Evolutionary conservation across 2,113 vertebrate species (phyloP).

Genomic region (Mobula birostris): DNA sequence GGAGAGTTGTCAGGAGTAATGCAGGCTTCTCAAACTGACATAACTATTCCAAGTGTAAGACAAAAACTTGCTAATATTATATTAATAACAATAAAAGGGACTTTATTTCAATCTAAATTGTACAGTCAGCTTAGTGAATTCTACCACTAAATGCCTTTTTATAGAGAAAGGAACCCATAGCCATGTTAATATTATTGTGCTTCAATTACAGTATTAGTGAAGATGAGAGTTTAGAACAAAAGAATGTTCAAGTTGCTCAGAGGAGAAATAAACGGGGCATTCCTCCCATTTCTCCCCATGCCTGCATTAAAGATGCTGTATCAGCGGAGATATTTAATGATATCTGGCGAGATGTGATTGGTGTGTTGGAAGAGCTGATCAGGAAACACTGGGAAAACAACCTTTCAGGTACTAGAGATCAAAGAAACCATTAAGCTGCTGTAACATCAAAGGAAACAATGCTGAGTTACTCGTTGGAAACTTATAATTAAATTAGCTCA

Average conservation of each 20-base stretch:
- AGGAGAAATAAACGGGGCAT: slow-evolving; percentile 53
- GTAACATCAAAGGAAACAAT: neutral
- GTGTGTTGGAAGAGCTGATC: slow-evolving; percentile 57
- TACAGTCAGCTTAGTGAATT: neutral
- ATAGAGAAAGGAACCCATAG: neutral
- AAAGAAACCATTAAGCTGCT: neutral
- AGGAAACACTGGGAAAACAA: slow-evolving; percentile 58
- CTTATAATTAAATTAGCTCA: neutral
- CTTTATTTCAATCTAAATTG: neutral
- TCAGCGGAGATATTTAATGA: slow-evolving; percentile 67
- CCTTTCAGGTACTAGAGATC: slow-evolving; percentile 51
- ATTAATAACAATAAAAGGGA: neutral
- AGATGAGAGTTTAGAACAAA: slow-evolving; percentile 54
- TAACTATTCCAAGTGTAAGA: neutral
- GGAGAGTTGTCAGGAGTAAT: too few relatives aligned
- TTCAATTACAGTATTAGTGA: slow-evolving; percentile 54
- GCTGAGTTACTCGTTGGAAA: neutral
- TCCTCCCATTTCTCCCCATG: slow-evolving; percentile 67
- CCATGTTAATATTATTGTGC: slow-evolving; percentile 41
- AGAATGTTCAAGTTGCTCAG: slow-evolving; percentile 41
- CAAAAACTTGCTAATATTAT: neutral
- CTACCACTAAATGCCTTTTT: neutral
- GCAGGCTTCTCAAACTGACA: neutral
- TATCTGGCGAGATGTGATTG: slow-evolving; percentile 58
- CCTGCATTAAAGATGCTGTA: slow-evolving; percentile 65